Evolutionary conservation across 2,888 invertebrate species (phyloP), one percentile per base, ranked within the genome.

Genomic region (Lochmaea capreae): DNA sequence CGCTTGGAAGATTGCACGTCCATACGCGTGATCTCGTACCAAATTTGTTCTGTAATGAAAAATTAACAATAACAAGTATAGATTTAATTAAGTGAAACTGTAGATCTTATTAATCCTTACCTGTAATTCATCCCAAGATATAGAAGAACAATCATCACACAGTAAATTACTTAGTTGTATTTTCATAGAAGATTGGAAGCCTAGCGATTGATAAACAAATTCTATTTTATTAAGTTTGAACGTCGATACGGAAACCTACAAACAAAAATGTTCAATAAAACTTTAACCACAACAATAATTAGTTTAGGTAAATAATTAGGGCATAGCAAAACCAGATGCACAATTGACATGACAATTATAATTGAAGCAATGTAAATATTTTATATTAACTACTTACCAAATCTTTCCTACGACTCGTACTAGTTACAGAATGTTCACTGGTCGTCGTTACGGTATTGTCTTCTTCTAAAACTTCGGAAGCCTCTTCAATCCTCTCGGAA

Each of bases 81-180:
- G n/a, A n/a, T n/a, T n/a, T n/a, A n/a, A n/a, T n/a, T n/a, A n/a
- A n/a, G n/a, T n/a, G n/a, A n/a, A n/a, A n/a, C n/a, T n/a, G n/a
- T n/a, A 26, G 26, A 26, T 26, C 18, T 26, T 22, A 14, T 67
- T 10, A 67, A 9, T 63, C 66, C 58, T 87, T 87, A 95, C 95
- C 93, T 97, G 97, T 89, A 98, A 94, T 88, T 97, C 97, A 84
- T 97, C 97, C 94, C 96, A 97, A 0, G 95, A 95, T 84, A 97
- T 95, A 58, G 95, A 93, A 57, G 93, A 91, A 83, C 95, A 96
- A 86, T 97, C 97, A 82, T 95, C 94, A 67, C 93, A 92, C 42
- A 90, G 90, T 8, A 97, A 87, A 78, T 94, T 90, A 10, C 92
- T 90, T 52, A 94, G 90, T 87, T 94, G 93, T 61, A 93, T 83